Evolutionary conservation across 2,888 invertebrate species (phyloP), one percentile per base, ranked within the genome.

Genomic region (Andrena bicolor): DNA sequence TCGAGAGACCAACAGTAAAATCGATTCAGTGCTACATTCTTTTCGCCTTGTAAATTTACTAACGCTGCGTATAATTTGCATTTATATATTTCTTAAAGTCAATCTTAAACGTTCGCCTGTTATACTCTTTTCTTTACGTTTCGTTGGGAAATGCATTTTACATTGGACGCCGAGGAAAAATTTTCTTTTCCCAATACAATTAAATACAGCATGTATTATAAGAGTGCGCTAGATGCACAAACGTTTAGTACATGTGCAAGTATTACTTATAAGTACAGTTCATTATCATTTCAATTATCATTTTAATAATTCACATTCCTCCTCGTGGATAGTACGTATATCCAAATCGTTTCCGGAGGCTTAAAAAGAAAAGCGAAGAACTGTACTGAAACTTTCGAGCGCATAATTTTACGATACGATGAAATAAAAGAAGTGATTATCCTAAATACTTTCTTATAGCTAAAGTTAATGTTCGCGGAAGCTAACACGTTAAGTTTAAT

Each of bases 1-100:
- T 69, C 30, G 28, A 77, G 53, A 82, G 53, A 68, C 41, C 20
- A 82, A 71, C 61, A 78, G 73, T 77, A 82, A 83, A 74, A 71
- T 64, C 71, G 51, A 26, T 78, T 61, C 26, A 51, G 48, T 56
- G 68, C 60, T 63, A 60, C 8, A 60, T 80, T 41, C 35, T 41
- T 72, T 73, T 61, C 58, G 49, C 65, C n/a, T 35, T 58, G 26
- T 64, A 72, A 80, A 82, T 76, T 51, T 71, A 63, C 23, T 53
- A 53, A 16, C 41, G 53, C 30, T 23, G 48, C n/a, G 49, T 26
- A 66, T 32, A 56, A 26, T 4, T 80, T 76, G 41, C 48, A 76
- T 76, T 76, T 49, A 76, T 26, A 69, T 60, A 58, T 16, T 71
- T 58, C 60, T 53, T 10, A 30, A 56, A 76, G 53, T 80, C 51